A percentile compares a stretch with the other conserved stretches of the same genome.
phyloP scores from a whole-genome alignment of 2,113 vertebrate species.

The Myocastor coypus region DNA sequence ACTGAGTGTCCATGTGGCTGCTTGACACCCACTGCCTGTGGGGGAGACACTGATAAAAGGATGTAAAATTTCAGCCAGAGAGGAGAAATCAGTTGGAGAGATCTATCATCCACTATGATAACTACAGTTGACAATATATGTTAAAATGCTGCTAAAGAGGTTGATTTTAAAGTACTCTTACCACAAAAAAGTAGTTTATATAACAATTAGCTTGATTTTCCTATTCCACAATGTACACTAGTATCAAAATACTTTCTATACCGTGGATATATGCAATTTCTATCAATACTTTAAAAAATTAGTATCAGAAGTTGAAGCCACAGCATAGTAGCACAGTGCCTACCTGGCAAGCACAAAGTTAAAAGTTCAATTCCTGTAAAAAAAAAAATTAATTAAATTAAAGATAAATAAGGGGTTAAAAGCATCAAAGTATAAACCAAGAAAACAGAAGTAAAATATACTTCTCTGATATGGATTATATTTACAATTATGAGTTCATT shows the following conservation, averaged over 20 bases:
- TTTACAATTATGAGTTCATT: background rate
- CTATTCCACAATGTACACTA: background rate
- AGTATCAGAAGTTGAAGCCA: too few species aligned
- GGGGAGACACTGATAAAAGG: background rate
- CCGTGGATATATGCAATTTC: background rate
- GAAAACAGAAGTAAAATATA: background rate
- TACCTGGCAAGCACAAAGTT: too few species aligned
- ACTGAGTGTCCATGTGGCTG: too few species aligned
- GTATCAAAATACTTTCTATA: background rate
- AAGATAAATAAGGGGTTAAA: too few species aligned
- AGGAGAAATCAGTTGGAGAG: background rate
- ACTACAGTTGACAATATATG: background rate
- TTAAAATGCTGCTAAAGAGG: background rate
- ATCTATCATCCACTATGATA: background rate
- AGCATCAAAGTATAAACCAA: background rate
- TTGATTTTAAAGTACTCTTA: background rate
- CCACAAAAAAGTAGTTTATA: background rate
- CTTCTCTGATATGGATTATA: background rate
- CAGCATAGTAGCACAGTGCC: too few species aligned
- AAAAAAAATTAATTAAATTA: too few species aligned
- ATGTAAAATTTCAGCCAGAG: background rate
- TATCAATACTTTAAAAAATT: background rate
- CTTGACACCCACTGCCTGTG: background rate
- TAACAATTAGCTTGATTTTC: background rate
- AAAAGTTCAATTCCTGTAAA: too few species aligned